Percentiles rank a stretch among this genome's conserved stretches.
phyloP scores from a whole-genome alignment of 1,140 invertebrate genomes.

The Heliothis virescens region DNA sequence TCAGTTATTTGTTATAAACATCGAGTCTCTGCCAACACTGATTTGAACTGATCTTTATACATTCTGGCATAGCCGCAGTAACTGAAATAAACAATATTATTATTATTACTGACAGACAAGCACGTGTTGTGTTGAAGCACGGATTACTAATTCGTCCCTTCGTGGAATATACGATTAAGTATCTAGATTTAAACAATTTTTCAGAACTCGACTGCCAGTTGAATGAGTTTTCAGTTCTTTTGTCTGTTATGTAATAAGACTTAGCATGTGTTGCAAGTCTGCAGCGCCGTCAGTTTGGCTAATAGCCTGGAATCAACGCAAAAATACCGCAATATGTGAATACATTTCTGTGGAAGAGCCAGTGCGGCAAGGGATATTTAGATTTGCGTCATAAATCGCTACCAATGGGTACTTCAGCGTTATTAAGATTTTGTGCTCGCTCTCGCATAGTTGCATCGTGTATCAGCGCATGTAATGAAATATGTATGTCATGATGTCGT shows the following conservation, averaged over 20 bases:
- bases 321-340: constrained; percentile 44
- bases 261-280: constrained; percentile 5
- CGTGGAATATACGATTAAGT: background rate
- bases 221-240: background rate
- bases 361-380: constrained; percentile 36
- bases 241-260: constrained; percentile 11
- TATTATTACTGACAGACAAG: background rate
- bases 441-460: constrained; percentile 48
- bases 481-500: constrained; percentile 53
- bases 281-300: constrained; percentile 18
- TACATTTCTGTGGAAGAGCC: constrained; percentile 12
- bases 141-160: background rate
- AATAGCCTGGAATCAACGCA: constrained; percentile 25
- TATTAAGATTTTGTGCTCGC: constrained; percentile 46
- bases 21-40: constrained; percentile 26
- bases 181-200: background rate
- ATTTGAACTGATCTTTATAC: constrained; percentile 40
- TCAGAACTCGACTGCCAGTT: background rate
- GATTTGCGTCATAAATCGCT: constrained; percentile 40
- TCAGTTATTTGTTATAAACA: constrained; percentile 44
- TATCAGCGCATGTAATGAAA: constrained; percentile 51
- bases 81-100: constrained; percentile 31
- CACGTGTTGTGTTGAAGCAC: background rate
- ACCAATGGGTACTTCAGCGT: constrained; percentile 39
- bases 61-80: constrained; percentile 40